phyloP scores from a whole-genome alignment of 2,888 invertebrate species.

The Dasysyrphus tricinctus region DNA sequence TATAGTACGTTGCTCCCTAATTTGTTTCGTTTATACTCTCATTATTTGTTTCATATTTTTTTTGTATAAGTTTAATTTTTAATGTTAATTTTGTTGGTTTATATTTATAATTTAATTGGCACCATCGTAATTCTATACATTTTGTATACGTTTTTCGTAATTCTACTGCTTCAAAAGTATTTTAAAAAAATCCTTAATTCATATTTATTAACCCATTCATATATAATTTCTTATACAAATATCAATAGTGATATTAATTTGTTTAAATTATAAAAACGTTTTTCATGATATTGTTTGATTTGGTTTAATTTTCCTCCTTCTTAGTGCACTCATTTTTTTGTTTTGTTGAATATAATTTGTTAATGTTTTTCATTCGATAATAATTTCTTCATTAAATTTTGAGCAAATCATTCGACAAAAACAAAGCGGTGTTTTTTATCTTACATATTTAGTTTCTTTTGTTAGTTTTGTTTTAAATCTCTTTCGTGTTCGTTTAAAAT shows the following conservation, averaged over 20 bases:
- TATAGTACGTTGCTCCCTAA: constrained; percentile 71
- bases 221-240: constrained; percentile 20
- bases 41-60: constrained; percentile 41
- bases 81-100: constrained; percentile 55
- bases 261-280: not conserved
- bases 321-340: constrained; percentile 62
- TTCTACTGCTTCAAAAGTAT: constrained; percentile 62
- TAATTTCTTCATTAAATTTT: constrained; percentile 37
- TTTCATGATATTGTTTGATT: constrained; percentile 26
- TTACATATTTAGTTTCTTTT: constrained; percentile 10
- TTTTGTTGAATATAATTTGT: constrained; percentile 30
- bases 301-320: constrained; percentile 32
- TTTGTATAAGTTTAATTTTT: constrained; percentile 13
- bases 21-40: constrained; percentile 56
- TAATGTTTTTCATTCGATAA: constrained; percentile 34
- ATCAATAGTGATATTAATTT: constrained; percentile 38
- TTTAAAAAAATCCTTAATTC: constrained; percentile 25
- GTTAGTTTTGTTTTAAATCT: constrained; percentile 12
- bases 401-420: constrained; percentile 32
- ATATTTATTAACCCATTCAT: constrained; percentile 55
- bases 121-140: constrained; percentile 68
- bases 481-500: constrained; percentile 60
- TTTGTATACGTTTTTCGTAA: constrained; percentile 48
- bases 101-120: constrained; percentile 62
- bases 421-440: constrained; percentile 47